A percentile compares a stretch with the other conserved stretches of the same genome.
phyloP scores from a whole-genome alignment of 2,797 vertebrate genomes.

The Syncerus caffer region DNA sequence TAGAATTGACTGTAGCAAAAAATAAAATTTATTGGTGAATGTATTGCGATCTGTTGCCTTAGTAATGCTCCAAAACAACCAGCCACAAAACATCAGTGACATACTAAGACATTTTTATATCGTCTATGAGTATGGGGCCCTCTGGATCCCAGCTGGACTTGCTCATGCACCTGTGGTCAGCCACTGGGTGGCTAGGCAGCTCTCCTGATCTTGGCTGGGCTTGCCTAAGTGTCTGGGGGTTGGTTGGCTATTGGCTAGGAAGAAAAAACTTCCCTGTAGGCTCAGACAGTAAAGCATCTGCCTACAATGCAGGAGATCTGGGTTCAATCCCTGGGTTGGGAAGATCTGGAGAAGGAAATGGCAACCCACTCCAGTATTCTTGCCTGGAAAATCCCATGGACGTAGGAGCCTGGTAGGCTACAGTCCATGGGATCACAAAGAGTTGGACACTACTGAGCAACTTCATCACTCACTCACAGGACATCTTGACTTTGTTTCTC shows the following conservation, averaged over 20 bases:
- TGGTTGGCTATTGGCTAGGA: not conserved
- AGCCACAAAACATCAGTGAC: not conserved
- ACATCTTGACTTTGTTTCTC: not conserved
- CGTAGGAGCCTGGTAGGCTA: fast-evolving
- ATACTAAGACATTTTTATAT: not conserved
- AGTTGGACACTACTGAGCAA: not conserved
- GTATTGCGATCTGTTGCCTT: not conserved
- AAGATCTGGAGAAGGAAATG: not conserved
- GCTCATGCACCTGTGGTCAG: not conserved
- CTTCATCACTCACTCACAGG: not conserved
- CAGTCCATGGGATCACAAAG: not conserved
- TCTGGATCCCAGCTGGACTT: not conserved
- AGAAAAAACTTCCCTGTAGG: not conserved
- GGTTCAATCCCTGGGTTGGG: fast-evolving
- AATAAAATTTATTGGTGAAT: not conserved
- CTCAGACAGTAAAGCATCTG: not conserved
- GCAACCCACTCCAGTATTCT: not conserved
- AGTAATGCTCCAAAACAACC: not conserved
- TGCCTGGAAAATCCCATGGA: not conserved
- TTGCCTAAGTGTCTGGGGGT: not conserved
- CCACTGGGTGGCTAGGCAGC: not conserved
- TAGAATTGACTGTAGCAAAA: not conserved
- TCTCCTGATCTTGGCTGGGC: not conserved
- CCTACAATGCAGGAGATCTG: not conserved
- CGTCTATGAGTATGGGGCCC: not conserved